Base-by-base conservation (phyloP, 2,888 invertebrate genomes). In the Gibbula magus region DNA sequence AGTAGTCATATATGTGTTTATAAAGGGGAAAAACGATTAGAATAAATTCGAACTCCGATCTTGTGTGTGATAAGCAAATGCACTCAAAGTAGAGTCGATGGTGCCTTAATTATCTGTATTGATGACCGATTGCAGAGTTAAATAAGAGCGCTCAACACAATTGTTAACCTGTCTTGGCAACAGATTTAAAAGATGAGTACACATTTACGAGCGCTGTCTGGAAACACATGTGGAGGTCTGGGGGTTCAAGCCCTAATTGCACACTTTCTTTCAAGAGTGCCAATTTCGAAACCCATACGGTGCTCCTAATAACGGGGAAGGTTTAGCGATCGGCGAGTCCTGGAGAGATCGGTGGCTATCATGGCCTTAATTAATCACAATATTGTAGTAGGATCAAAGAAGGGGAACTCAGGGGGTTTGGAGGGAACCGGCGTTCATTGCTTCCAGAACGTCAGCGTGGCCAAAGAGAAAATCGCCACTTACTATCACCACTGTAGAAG, bases 381-480 rank as follows among this genome's bases (percentile, higher is more conserved):
- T 61, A 61, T 61, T 61, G 61, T 61, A 16, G 25, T 25, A 61
- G 61, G 61, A 61, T 61, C 61, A 61, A 61, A 61, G 61, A 25
- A 61, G 16, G 56, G 61, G 18, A 61, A 61, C 61, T 29, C 25
- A 8, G 61, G 22, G 25, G 29, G 61, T 29, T 61, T 56, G 16
- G 29, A 13, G 61, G 61, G 61, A 29, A 61, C 61, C 61, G 29
- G 25, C 29, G 61, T 25, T 61, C 29, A 29, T 61, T 45, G 45
- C 45, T 10, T 10, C 45, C 45, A 45, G 45, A 45, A 45, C 45
- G 45, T 45, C 45, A 45, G 1, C 45, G 45, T 45, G 13, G 45
- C 45, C 45, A 45, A 45, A 45, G 45, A 45, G 45, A 45, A 13
- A 45, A 45, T 10, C 45, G 13, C 13, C 45, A 45, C 45, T 13